Percentiles rank a stretch among this genome's conserved stretches.
These are phyloP conservation scores for Rhopalosiphum nymphaeae DNA, from an alignment of 2,888 invertebrate species.

Conservation along the genomic window DNA sequence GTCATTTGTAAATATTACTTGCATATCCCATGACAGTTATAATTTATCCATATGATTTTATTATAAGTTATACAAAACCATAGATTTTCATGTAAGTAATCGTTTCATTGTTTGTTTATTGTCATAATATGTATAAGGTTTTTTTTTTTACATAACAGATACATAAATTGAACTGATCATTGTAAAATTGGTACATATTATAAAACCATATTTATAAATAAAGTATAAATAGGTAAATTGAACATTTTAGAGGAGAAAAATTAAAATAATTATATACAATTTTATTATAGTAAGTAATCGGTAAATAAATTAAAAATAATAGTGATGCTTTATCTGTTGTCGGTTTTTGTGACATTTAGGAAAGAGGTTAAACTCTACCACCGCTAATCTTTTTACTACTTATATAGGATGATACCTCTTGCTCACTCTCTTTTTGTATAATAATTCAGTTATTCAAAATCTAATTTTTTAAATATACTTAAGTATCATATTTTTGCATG, in stretches of 20 bases:
- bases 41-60: not conserved
- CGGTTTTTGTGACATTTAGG: not conserved
- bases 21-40: not conserved
- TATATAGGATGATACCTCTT: not conserved
- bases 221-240: not conserved
- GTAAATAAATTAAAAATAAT: not conserved
- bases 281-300: not conserved
- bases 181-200: not conserved
- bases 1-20: not conserved
- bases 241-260: not conserved
- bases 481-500: not conserved
- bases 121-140: not conserved
- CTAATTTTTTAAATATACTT: not conserved
- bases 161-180: not conserved
- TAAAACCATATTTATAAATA: not conserved
- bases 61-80: not conserved
- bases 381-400: not conserved
- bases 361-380: not conserved
- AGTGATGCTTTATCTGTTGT: not conserved
- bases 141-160: not conserved
- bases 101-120: not conserved
- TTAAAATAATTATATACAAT: not conserved
- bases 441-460: not conserved
- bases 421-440: not conserved
- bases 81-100: not conserved